Evolutionary conservation across 2,797 vertebrate genomes (phyloP), one percentile per base, ranked within the genome.

Genomic region (Acrocephalus scirpaceus): DNA sequence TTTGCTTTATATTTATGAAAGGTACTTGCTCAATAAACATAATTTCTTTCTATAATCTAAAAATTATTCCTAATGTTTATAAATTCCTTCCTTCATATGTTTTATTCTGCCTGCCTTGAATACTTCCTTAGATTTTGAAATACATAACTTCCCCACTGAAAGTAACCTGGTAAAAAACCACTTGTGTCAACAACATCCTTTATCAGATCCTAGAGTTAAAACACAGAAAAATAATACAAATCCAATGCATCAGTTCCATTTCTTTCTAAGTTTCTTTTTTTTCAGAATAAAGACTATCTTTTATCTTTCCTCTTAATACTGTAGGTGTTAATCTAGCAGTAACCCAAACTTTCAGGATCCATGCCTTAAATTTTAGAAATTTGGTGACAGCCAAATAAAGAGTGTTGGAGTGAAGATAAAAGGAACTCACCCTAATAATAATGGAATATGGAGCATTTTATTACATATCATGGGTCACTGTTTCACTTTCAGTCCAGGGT

Each of bases 391-490:
- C 4, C 85, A n/a, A 70, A 74, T 70, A 64, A 61, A 44, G 7
- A 48, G 8, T 7, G 23, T 62, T 66, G 10, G 9, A 92, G 42
- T 66, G 62, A 78, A 73, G 21, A 80, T 79, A 42, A 88, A 94
- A 86, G 40, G 40, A 89, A 42, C 21, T 91, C 38, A n/a, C 9
- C 11, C 48, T 62, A 30, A 16, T 48, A 90, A 86, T 79, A 82
- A 64, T n/a, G 15, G 77, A 88, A 85, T 67, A 84, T 88, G 57
- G 21, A 88, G 30, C 54, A 38, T 95, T 95, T 96, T 92, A 85
- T 86, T 86, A 57, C 53, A 13, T 34, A 42, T 64, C 26, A 78
- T 32, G 83, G 66, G 51, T 92, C 70, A 62, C 45, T 64, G 26
- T 67, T 91, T 32, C 4, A 11, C 40, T 86, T 91, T 80, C 70